Evolutionary conservation across 2,888 invertebrate genomes (phyloP), one percentile per base, ranked within the genome.

Genomic region (Cephus spinipes): DNA sequence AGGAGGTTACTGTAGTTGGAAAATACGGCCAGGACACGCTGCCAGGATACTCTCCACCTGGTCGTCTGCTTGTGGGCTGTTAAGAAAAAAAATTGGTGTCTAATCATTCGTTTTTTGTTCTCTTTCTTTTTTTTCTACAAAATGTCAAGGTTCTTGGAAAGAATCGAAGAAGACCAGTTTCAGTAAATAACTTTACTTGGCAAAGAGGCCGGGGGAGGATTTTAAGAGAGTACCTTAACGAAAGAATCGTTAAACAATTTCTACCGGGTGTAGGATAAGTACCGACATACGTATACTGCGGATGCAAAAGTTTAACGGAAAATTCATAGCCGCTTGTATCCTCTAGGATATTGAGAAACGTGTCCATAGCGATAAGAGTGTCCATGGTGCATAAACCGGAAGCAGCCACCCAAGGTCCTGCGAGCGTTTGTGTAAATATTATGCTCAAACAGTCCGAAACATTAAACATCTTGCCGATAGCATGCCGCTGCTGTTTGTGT

Each of bases 381-480:
- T 73, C 73, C 75, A 55, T 55, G 78, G 32, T 68, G 79, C 79
- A 73, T 81, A 81, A 86, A 85, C 85, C 86, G 85, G 88, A 88
- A 86, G 86, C 83, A 81, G 79, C 82, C 71, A 40, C 73, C 78
- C 79, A 81, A 81, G 80, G 81, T 84, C 82, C 80, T 79, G 82
- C 81, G 82, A 76, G 77, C 78, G 80, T 76, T 79, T 83, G 81
- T 80, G 85, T 87, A 89, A 89, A 89, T 88, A 89, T 89, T 89
- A 88, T 86, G 84, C 84, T 86, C 84, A 87, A 90, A 88, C 87
- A 87, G 86, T 85, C 79, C 87, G 86, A 87, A 86, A 88, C 87
- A 86, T 87, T 87, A 86, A 89, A 89, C 90, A 89, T 87, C 86
- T 80, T 82, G 83, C 80, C 86, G 85, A 89, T 88, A 85, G 84